These are phyloP conservation scores for Ceratitis capitata DNA, from an alignment of 1,140 invertebrate genomes.

Conservation along the genomic window DNA sequence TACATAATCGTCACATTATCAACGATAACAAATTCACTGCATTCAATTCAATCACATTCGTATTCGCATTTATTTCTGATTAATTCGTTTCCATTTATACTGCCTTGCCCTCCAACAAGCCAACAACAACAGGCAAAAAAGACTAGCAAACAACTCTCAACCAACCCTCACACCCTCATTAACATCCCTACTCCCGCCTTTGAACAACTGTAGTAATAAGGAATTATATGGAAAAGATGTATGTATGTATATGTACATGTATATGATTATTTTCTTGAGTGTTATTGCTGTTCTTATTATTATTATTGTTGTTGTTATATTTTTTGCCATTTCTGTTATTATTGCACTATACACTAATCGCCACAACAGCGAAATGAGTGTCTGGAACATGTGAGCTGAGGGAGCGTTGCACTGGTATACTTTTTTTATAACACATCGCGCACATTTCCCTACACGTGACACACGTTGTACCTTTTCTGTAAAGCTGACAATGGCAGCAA, in stretches of 20 bases:
- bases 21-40: not conserved
- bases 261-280: not conserved
- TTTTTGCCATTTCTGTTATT: slow-evolving; percentile 14
- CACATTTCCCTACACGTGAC: slow-evolving; percentile 45
- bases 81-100: not conserved
- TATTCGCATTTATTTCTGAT: not conserved
- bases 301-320: not conserved
- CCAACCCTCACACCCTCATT: not conserved
- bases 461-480: not conserved
- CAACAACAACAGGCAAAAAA: no score
- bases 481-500: not conserved
- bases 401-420: slow-evolving; percentile 42
- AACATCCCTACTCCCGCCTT: not conserved
- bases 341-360: slow-evolving; percentile 30
- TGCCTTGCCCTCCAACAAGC: not conserved
- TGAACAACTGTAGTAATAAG: not conserved
- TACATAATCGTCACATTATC: not conserved
- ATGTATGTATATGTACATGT: not conserved
- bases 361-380: slow-evolving; percentile 25
- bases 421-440: not conserved
- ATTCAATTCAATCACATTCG: slow-evolving; percentile 1
- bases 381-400: slow-evolving; percentile 44
- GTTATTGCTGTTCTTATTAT: not conserved
- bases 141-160: no score
- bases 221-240: not conserved